These are phyloP conservation scores for Pangasianodon gigas DNA, from an alignment of 2,113 vertebrate genomes.

Conservation along the genomic window DNA sequence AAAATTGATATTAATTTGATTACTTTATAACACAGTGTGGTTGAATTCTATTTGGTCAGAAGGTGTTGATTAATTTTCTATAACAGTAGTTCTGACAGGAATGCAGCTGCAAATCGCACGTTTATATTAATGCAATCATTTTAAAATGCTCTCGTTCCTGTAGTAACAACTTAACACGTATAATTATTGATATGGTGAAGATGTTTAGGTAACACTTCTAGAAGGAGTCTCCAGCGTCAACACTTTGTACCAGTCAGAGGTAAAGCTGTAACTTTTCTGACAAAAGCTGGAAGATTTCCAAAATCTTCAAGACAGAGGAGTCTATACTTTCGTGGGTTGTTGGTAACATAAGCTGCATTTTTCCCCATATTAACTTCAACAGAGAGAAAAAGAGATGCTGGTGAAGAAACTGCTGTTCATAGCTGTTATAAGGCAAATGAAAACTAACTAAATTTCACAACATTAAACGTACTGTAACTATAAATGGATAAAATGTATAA, in stretches of 20 bases:
- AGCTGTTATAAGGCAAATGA: too few species aligned
- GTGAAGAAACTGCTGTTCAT: neutral
- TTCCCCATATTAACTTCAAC: neutral
- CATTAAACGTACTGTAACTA: neutral
- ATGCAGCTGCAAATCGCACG: neutral
- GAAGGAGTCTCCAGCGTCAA: too few species aligned
- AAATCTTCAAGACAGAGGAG: neutral
- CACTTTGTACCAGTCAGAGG: too few species aligned
- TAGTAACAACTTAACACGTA: too few species aligned
- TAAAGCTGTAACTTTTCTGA: neutral
- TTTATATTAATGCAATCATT: too few species aligned
- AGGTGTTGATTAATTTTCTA: neutral
- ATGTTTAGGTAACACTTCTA: too few species aligned
- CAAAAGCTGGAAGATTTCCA: neutral
- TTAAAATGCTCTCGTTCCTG: too few species aligned
- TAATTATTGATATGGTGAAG: too few species aligned
- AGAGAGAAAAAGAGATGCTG: neutral
- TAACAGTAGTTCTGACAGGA: neutral
- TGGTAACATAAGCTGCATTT: neutral
- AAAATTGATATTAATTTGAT: neutral
- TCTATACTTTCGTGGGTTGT: neutral
- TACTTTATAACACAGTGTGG: neutral
- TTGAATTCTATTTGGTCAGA: neutral
- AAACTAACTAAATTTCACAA: too few species aligned
- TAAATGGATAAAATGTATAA: neutral